These are phyloP conservation scores for Micronycteris hirsuta DNA, from an alignment of 2,113 vertebrate genomes.

Conservation along the genomic window DNA sequence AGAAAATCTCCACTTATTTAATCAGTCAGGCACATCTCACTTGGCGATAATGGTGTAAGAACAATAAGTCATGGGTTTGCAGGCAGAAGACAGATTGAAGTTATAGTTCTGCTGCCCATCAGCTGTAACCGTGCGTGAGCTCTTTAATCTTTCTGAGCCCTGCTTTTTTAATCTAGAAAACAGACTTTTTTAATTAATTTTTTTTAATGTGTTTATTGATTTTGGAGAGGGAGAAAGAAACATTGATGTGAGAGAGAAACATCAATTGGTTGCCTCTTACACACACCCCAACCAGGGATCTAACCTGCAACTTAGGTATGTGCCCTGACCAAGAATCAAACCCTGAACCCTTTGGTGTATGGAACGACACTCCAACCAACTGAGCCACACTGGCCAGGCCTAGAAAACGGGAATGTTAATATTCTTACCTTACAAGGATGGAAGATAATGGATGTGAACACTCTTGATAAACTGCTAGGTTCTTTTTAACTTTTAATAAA, in stretches of 20 bases:
- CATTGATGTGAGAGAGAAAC: too few relatives aligned
- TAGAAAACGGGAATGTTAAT: not conserved
- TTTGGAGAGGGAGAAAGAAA: too few relatives aligned
- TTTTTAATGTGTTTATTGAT: too few relatives aligned
- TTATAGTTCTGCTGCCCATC: not conserved
- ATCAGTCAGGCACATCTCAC: not conserved
- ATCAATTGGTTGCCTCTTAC: too few relatives aligned
- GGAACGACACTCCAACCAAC: too few relatives aligned
- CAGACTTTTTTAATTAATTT: not conserved
- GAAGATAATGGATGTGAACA: not conserved
- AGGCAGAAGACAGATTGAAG: not conserved
- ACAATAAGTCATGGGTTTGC: not conserved
- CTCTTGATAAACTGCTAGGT: not conserved
- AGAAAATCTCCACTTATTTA: not conserved
- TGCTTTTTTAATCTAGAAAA: not conserved
- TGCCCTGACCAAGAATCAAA: too few relatives aligned
- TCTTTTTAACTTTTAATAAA: conserved; percentile 17
- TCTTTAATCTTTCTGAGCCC: not conserved
- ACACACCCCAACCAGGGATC: too few relatives aligned
- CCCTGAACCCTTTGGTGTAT: too few relatives aligned
- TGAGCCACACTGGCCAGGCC: too few relatives aligned
- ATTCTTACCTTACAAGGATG: not conserved
- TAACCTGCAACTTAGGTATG: too few relatives aligned
- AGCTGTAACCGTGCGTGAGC: not conserved
- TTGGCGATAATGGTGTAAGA: not conserved